Percentiles rank a stretch among this genome's conserved stretches.
Conservation (phyloP, 2,888 invertebrate species). For the Hypomecis punctinalis region DNA sequence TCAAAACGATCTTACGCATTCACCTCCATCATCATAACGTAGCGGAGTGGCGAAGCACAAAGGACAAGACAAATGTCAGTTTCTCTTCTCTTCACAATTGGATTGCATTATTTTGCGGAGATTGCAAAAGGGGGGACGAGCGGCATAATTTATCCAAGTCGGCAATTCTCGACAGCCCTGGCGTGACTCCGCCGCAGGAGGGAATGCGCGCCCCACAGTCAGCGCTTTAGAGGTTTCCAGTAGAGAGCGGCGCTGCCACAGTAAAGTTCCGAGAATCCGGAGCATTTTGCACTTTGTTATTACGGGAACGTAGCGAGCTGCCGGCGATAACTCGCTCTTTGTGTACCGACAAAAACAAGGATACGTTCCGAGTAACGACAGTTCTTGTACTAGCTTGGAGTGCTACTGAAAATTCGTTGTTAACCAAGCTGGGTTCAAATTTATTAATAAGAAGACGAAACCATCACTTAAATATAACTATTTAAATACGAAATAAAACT, state of each 20-base stretch:
- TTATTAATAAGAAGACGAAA: too few relatives aligned
- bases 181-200: constrained; percentile 70
- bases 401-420: background rate
- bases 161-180: constrained; percentile 79
- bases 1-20: constrained; percentile 33
- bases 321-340: constrained; percentile 72
- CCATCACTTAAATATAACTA: too few relatives aligned
- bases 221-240: constrained; percentile 80
- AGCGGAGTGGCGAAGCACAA: constrained; percentile 58
- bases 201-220: constrained; percentile 76
- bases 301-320: constrained; percentile 66
- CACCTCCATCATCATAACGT: constrained; percentile 43
- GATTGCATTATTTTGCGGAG: constrained; percentile 79
- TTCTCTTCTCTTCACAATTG: constrained; percentile 69
- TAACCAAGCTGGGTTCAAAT: background rate
- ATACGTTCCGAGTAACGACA: constrained; percentile 40
- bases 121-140: constrained; percentile 73
- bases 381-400: constrained; percentile 27
- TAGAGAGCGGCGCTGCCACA: constrained; percentile 67
- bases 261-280: constrained; percentile 79
- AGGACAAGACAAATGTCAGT: constrained; percentile 70
- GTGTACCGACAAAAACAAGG: constrained; percentile 66
- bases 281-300: constrained; percentile 81
- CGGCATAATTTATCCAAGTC: constrained; percentile 78
- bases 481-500: too few relatives aligned